Evolutionary conservation across 2,888 invertebrate genomes (phyloP).

Genomic region (Drosophila greeni): DNA sequence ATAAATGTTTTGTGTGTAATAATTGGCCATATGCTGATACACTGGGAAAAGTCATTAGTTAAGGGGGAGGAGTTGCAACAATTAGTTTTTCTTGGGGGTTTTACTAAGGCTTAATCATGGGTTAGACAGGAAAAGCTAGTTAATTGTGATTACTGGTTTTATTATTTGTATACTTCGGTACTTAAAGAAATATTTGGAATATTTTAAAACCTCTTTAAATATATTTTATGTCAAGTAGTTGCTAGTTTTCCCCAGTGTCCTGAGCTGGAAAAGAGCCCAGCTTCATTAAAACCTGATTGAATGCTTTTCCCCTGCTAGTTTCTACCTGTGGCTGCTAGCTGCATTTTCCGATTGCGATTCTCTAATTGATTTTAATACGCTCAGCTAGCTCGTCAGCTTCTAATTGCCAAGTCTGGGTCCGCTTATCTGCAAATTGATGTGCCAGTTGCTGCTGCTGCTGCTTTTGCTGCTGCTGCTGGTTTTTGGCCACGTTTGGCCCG

Average conservation of each 20-base stretch:
- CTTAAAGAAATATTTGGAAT: not conserved
- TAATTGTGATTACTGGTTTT: not conserved
- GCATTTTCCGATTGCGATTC: slow-evolving; percentile 11
- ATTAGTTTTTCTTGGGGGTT: not conserved
- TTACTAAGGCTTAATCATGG: not conserved
- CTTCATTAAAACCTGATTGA: slow-evolving; percentile 20
- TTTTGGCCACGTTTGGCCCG: slow-evolving; percentile 6
- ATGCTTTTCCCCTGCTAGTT: not conserved
- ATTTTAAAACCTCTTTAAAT: not conserved
- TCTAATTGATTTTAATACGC: slow-evolving; percentile 37
- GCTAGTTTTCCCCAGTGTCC: not conserved
- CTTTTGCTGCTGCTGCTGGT: not conserved
- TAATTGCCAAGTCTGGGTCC: slow-evolving; percentile 11
- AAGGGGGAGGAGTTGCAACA: not conserved
- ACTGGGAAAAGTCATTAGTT: not conserved
- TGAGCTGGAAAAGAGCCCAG: not conserved
- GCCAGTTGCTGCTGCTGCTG: slow-evolving; percentile 7
- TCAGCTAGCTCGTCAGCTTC: not conserved
- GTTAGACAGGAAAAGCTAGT: not conserved
- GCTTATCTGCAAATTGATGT: slow-evolving; percentile 28
- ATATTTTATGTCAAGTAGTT: fast-evolving
- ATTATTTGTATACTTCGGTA: not conserved
- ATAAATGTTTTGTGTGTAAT: slow-evolving; percentile 50
- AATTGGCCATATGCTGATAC: slow-evolving; percentile 31
- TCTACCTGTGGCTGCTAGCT: not conserved